phyloP scores from a whole-genome alignment of 2,888 invertebrate genomes.

The Tetragonula carbonaria region DNA sequence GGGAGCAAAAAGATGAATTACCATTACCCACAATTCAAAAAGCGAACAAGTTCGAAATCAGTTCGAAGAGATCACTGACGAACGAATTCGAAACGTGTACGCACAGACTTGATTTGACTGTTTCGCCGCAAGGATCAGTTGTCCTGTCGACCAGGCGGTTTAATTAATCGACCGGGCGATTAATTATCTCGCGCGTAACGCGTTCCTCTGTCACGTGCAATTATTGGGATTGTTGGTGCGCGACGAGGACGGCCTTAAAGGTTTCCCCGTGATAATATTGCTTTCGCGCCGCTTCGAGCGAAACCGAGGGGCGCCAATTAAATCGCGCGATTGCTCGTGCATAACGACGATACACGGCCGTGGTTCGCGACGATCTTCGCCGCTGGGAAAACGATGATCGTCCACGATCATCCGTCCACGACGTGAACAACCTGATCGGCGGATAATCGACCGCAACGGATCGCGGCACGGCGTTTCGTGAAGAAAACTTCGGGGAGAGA shows the following conservation, averaged over 20 bases:
- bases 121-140: conserved; percentile 48
- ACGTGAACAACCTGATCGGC: background rate
- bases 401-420: background rate
- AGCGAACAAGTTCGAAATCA: too few species aligned
- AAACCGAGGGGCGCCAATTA: conserved; percentile 55
- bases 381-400: background rate
- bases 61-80: too few species aligned
- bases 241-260: conserved; percentile 46
- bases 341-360: conserved; percentile 15
- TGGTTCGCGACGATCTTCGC: conserved; percentile 7
- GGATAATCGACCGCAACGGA: conserved; percentile 6
- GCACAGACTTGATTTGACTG: background rate
- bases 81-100: too few species aligned
- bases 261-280: conserved; percentile 38
- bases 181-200: conserved; percentile 65
- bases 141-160: conserved; percentile 45
- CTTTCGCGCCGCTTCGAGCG: conserved; percentile 40
- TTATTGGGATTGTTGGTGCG: conserved; percentile 66
- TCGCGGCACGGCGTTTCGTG: background rate
- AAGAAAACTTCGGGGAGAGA: background rate
- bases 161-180: conserved; percentile 68
- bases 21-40: too few species aligned
- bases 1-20: too few species aligned
- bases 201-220: conserved; percentile 63
- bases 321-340: conserved; percentile 40